Conservation (phyloP, 1,140 invertebrate genomes). For the Rhagoletis pomonella region DNA sequence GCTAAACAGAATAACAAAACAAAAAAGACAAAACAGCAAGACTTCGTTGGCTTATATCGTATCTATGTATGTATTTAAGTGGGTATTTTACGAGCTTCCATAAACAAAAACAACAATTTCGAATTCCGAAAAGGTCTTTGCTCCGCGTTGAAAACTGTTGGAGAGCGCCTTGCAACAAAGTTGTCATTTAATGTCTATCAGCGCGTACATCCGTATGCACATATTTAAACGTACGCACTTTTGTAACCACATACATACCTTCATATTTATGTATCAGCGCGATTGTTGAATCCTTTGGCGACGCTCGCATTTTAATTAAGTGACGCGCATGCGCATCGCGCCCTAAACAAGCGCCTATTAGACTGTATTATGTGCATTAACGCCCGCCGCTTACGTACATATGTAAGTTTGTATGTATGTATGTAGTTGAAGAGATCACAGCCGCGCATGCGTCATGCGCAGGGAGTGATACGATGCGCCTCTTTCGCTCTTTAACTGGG, state of each 20-base stretch:
- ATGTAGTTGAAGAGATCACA: neutral
- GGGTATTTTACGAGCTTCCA: neutral
- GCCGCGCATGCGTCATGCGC: neutral
- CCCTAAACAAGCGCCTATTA: neutral
- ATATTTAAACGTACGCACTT: neutral
- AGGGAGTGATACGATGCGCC: neutral
- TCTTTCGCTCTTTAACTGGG: conserved; percentile 11
- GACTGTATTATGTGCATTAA: neutral
- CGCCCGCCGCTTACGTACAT: conserved; percentile 22
- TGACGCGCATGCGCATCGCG: conserved; percentile 22
- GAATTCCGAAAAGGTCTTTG: conserved; percentile 12
- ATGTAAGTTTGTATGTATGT: too few species aligned
- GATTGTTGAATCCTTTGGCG: neutral
- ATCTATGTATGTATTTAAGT: neutral
- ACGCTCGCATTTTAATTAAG: conserved; percentile 43
- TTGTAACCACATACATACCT: too few species aligned
- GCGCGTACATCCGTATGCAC: neutral
- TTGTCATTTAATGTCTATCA: conserved; percentile 20
- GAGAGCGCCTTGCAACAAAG: neutral
- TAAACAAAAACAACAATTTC: neutral
- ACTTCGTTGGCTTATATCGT: neutral
- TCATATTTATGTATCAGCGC: neutral
- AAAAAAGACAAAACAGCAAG: neutral
- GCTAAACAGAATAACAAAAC: too few species aligned
- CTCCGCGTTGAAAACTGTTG: neutral